A percentile compares a stretch with the other conserved stretches of the same genome.
Conservation (phyloP, 2,113 vertebrate genomes). For the Cygnus atratus region DNA sequence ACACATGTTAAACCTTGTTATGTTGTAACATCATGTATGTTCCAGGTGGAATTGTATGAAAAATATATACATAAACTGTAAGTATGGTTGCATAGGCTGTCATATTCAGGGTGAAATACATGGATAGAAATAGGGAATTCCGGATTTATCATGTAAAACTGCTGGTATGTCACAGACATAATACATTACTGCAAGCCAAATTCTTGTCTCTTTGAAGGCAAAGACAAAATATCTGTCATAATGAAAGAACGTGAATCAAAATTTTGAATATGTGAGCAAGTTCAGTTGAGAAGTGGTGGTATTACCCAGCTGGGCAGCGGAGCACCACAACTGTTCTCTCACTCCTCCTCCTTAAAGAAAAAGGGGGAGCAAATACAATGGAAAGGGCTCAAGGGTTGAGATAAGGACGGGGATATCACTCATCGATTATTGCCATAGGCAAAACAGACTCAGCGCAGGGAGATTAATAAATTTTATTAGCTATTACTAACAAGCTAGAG, state of each 20-base stretch:
- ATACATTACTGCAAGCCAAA: not conserved
- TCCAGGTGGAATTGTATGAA: not conserved
- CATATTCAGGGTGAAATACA: not conserved
- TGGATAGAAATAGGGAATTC: not conserved
- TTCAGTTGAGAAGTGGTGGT: not conserved
- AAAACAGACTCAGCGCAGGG: no score
- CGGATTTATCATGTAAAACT: not conserved
- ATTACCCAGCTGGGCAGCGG: no score
- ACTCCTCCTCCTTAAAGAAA: no score
- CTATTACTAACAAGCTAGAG: no score
- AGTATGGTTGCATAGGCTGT: accelerated
- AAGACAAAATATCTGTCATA: not conserved
- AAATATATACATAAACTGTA: not conserved
- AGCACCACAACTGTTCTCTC: no score
- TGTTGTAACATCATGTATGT: not conserved
- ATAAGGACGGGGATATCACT: no score
- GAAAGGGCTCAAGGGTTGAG: no score
- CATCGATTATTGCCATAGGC: no score
- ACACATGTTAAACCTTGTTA: not conserved
- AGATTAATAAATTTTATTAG: no score
- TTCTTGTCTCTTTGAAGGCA: not conserved
- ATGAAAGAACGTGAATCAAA: not conserved
- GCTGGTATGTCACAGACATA: not conserved
- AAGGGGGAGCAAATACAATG: no score
- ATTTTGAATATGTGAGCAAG: not conserved